These are phyloP conservation scores for Goniozus legneri DNA, from an alignment of 1,140 invertebrate species.

Conservation along the genomic window DNA sequence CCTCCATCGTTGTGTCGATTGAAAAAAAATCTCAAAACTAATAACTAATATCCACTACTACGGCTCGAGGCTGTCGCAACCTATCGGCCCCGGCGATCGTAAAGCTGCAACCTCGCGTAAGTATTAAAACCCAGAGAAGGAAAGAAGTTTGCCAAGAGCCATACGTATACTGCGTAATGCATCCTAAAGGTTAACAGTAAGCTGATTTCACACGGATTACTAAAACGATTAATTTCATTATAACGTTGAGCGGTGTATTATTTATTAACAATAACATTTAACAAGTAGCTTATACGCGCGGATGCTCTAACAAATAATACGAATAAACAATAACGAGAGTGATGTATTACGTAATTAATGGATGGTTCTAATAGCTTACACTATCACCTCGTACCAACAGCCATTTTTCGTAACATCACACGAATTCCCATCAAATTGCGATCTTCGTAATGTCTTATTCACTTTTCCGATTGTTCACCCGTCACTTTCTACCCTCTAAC, in stretches of 20 bases:
- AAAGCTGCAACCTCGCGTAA: conserved; percentile 33
- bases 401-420: not conserved
- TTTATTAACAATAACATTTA: too few species aligned
- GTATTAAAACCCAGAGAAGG: conserved; percentile 28
- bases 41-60: conserved; percentile 49
- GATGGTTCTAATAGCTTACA: not conserved
- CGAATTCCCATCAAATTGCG: not conserved
- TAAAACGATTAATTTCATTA: too few species aligned
- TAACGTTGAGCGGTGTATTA: too few species aligned
- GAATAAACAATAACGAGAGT: not conserved
- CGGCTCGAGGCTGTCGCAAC: conserved; percentile 45
- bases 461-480: not conserved
- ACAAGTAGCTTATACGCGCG: too few species aligned
- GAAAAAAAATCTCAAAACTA: conserved; percentile 53
- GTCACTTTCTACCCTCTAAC: not conserved
- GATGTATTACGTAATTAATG: not conserved
- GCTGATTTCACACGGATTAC: too few species aligned
- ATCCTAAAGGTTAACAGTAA: not conserved
- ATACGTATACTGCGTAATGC: not conserved
- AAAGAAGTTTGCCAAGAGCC: not conserved
- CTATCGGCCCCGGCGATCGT: conserved; percentile 31
- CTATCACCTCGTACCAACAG: not conserved
- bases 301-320: not conserved
- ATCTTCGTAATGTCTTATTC: not conserved
- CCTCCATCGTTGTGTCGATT: conserved; percentile 45